A percentile compares a stretch with the other conserved stretches of the same genome.
Conservation (phyloP, 2,797 vertebrate species). For the Peromyscus aztecus region DNA sequence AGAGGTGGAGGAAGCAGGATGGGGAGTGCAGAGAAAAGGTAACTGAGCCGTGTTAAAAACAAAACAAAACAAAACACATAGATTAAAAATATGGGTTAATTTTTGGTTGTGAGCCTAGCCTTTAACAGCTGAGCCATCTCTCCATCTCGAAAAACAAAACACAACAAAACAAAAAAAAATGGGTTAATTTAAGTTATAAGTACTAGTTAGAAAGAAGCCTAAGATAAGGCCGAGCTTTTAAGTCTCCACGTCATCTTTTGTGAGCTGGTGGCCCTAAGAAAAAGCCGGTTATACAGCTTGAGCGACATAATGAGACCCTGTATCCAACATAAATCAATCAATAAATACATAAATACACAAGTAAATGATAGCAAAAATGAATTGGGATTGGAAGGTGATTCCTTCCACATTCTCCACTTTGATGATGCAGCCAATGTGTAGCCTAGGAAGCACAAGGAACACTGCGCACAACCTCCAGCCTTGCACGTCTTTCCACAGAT, state of each 20-base stretch:
- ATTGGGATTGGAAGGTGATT: background rate
- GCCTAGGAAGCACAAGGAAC: background rate
- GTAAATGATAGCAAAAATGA: background rate
- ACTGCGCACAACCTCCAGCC: background rate
- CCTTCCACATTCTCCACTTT: background rate
- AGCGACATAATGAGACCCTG: background rate
- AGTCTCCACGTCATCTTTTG: background rate
- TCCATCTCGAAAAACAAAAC: too few relatives aligned
- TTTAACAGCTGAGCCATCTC: too few relatives aligned
- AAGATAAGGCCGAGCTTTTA: background rate
- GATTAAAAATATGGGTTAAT: background rate
- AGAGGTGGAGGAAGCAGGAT: background rate
- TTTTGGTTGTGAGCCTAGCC: background rate
- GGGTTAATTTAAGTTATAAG: background rate
- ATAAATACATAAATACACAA: background rate
- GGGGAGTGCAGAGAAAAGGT: background rate
- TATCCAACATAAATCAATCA: background rate
- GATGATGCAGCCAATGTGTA: background rate
- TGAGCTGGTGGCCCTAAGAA: background rate
- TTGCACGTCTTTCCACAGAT: constrained; percentile 50
- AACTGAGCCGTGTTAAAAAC: background rate
- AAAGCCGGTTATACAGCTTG: background rate
- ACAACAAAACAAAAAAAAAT: background rate
- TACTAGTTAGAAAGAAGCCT: background rate
- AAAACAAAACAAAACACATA: background rate